Conservation (phyloP, 2,797 vertebrate genomes). For the Xenopus petersii region DNA sequence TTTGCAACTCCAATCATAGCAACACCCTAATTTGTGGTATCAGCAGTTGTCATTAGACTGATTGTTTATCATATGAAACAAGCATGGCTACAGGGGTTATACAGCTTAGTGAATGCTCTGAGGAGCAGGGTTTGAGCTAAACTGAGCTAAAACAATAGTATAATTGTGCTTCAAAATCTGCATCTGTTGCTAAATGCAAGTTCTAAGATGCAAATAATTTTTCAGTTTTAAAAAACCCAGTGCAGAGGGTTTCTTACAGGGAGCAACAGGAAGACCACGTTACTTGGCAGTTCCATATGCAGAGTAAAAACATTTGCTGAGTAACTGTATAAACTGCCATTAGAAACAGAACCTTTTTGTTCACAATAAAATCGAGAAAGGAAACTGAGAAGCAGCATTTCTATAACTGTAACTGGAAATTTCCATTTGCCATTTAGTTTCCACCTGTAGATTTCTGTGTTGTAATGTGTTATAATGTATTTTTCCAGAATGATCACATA, state of each 20-base stretch:
- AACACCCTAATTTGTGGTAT: constrained; percentile 56
- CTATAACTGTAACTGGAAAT: background rate
- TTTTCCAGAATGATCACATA: background rate
- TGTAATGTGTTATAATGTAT: constrained; percentile 19
- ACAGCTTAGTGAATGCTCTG: constrained; percentile 67
- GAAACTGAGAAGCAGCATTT: background rate
- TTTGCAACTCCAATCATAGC: constrained; percentile 58
- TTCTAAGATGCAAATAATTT: background rate
- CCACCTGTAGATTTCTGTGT: background rate
- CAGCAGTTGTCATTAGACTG: constrained; percentile 52
- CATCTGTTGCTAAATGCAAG: background rate
- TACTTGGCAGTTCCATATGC: background rate
- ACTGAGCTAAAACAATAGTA: background rate
- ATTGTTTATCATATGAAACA: constrained; percentile 65
- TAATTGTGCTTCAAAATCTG: background rate
- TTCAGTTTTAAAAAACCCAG: background rate
- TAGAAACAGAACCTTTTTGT: background rate
- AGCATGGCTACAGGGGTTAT: constrained; percentile 68
- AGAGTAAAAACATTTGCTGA: background rate
- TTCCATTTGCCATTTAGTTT: constrained; percentile 24
- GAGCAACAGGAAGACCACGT: background rate
- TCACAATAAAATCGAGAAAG: background rate
- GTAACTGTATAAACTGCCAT: background rate
- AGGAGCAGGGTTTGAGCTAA: constrained; percentile 59
- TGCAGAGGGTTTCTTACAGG: background rate